phyloP scores from a whole-genome alignment of 2,888 invertebrate species.

The Syritta pipiens region DNA sequence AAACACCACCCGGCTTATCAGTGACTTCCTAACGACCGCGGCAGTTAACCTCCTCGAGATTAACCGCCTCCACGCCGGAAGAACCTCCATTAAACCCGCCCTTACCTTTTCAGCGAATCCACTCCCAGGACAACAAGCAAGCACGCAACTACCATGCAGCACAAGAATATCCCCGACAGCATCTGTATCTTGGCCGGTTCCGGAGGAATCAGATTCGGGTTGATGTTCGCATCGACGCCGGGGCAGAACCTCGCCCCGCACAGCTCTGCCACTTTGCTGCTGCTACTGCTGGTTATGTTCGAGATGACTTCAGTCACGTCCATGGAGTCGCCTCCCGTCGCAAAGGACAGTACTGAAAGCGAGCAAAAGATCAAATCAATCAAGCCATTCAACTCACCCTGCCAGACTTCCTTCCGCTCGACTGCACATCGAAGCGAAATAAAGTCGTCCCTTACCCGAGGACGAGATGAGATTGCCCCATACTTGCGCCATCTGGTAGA shows the following conservation, averaged over 20 bases:
- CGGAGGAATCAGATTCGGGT: constrained; percentile 87
- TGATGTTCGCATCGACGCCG: constrained; percentile 80
- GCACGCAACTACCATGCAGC: constrained; percentile 88
- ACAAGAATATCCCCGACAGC: constrained; percentile 89
- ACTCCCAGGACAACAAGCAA: constrained; percentile 88
- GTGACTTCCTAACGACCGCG: too few species aligned
- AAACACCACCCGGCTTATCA: too few species aligned
- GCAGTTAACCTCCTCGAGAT: too few species aligned
- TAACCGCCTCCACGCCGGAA: too few species aligned
- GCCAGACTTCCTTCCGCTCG: not conserved
- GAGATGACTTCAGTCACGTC: constrained; percentile 7
- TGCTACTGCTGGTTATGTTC: constrained; percentile 15
- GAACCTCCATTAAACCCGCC: not conserved
- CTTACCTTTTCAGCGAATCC: constrained; percentile 88
- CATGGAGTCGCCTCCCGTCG: constrained; percentile 33
- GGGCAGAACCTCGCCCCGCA: constrained; percentile 90
- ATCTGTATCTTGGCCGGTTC: constrained; percentile 86
- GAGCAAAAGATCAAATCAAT: not conserved
- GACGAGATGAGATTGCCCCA: constrained; percentile 96
- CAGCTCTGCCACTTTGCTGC: constrained; percentile 80
- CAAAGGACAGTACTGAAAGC: constrained; percentile 73
- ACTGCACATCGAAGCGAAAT: too few species aligned
- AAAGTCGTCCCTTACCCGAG: constrained; percentile 83
- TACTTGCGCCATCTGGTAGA: constrained; percentile 97
- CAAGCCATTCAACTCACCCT: not conserved